phyloP scores from a whole-genome alignment of 2,888 invertebrate genomes.

The Epirrhoe tristata region DNA sequence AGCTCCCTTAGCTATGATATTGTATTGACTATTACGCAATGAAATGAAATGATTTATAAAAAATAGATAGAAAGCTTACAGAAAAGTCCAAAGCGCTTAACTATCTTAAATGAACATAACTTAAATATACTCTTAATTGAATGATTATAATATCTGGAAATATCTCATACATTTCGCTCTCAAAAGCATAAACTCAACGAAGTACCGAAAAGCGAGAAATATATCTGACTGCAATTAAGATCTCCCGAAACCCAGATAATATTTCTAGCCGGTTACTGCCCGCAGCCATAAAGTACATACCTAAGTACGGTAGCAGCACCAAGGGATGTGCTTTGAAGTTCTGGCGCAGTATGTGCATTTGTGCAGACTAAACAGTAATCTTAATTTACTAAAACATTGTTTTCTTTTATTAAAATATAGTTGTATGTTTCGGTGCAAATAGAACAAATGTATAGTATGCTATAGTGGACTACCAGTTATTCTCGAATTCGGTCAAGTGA shows the following conservation, averaged over 20 bases:
- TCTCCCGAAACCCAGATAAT: conserved; percentile 36
- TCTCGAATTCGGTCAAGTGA: no score
- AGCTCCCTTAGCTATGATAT: no score
- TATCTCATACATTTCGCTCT: neutral
- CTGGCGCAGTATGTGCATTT: neutral
- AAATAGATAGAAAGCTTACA: no score
- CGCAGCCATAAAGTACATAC: conserved; percentile 22
- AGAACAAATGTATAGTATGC: no score
- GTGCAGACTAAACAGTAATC: neutral
- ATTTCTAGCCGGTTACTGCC: conserved; percentile 31
- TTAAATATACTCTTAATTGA: no score
- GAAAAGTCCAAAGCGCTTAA: no score
- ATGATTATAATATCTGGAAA: neutral
- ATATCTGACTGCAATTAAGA: conserved; percentile 41
- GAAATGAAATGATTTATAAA: no score
- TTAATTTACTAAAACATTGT: neutral
- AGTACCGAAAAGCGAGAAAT: conserved; percentile 30
- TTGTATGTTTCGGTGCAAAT: no score
- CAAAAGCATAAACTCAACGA: neutral
- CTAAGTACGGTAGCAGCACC: neutral
- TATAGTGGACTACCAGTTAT: no score
- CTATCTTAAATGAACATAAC: no score
- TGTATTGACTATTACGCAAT: no score
- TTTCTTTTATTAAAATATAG: no score
- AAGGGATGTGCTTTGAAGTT: conserved; percentile 5